A percentile compares a stretch with the other conserved stretches of the same genome.
These are phyloP conservation scores for Andrena cerasifolii DNA, from an alignment of 1,140 invertebrate species.

Conservation along the genomic window DNA sequence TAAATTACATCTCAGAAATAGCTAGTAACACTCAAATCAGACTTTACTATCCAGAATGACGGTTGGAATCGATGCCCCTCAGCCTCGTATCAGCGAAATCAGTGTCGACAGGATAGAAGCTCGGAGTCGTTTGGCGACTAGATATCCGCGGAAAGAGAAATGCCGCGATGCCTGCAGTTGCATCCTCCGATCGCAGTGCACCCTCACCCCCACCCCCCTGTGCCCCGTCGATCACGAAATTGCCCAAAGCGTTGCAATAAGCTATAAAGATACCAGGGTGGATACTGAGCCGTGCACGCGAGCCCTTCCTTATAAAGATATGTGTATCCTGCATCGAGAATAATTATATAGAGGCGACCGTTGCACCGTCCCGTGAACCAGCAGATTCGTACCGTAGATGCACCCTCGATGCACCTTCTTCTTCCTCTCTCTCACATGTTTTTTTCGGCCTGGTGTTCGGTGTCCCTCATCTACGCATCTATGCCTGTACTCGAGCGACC, in stretches of 20 bases:
- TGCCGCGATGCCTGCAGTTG: not conserved
- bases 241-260: conserved; percentile 69
- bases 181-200: conserved; percentile 29
- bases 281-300: conserved; percentile 51
- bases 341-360: conserved; percentile 63
- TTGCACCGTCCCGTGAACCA: conserved; percentile 60
- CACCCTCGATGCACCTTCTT: conserved; percentile 45
- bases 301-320: conserved; percentile 65
- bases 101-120: not conserved
- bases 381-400: conserved; percentile 61
- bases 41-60: no score
- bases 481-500: no score
- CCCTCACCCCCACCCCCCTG: conserved; percentile 15
- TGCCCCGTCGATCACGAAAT: conserved; percentile 62
- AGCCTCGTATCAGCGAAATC: not conserved
- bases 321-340: conserved; percentile 65
- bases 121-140: not conserved
- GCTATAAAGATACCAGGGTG: conserved; percentile 64
- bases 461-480: no score
- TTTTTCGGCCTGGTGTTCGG: not conserved
- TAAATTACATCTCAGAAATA: no score
- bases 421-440: conserved; percentile 4
- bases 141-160: conserved; percentile 29
- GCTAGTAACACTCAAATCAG: no score
- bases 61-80: not conserved